A percentile compares a stretch with the other conserved stretches of the same genome.
phyloP scores from a whole-genome alignment of 2,113 vertebrate species.

The Laticauda colubrina region DNA sequence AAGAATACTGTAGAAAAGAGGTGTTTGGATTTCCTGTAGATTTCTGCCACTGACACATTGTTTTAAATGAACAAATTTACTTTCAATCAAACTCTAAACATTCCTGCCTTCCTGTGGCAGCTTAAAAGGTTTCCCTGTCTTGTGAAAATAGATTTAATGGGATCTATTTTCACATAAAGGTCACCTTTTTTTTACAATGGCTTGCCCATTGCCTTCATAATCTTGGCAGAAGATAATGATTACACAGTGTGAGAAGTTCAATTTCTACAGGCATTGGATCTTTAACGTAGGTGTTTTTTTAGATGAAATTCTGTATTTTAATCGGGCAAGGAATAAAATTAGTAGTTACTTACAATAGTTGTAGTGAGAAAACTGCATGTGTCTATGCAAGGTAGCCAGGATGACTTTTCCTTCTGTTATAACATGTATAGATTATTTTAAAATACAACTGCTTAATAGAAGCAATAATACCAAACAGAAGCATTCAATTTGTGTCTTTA shows the following conservation, averaged over 20 bases:
- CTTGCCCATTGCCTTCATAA: constrained; percentile 26
- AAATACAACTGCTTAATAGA: background rate
- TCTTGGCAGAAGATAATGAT: constrained; percentile 18
- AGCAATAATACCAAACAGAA: background rate
- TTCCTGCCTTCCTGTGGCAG: background rate
- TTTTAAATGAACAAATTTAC: constrained; percentile 27
- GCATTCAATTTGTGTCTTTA: background rate
- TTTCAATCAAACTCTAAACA: constrained; percentile 24
- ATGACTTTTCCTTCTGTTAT: background rate
- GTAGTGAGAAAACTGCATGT: background rate
- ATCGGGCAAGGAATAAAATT: background rate
- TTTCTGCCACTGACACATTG: constrained; percentile 19
- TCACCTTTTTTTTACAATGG: constrained; percentile 35
- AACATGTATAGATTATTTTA: background rate
- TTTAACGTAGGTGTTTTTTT: background rate
- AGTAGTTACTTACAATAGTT: background rate
- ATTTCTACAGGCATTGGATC: constrained; percentile 24
- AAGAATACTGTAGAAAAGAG: background rate
- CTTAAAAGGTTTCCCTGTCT: constrained; percentile 30
- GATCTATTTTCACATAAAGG: constrained; percentile 42
- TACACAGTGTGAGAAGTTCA: constrained; percentile 6
- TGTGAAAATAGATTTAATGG: constrained; percentile 40
- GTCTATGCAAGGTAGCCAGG: background rate
- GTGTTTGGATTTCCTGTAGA: constrained; percentile 27
- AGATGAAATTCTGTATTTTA: constrained; percentile 8